Conservation (phyloP, 2,888 invertebrate species). For the Theretra japonica region DNA sequence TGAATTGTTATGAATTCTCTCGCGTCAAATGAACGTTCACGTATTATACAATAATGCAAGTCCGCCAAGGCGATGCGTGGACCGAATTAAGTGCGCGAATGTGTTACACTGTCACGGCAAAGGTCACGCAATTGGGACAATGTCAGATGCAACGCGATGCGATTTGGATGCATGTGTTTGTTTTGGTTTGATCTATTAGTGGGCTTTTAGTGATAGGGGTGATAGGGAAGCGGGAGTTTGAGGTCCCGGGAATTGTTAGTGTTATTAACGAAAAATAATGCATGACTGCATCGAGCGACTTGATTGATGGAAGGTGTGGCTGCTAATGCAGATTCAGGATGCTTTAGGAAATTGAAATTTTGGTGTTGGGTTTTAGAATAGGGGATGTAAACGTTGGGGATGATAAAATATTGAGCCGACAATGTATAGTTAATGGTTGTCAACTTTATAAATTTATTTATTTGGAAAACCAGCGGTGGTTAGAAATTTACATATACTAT, state of each 20-base stretch:
- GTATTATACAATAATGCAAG: conserved; percentile 32
- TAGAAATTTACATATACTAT: no score
- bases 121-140: conserved; percentile 65
- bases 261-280: no score
- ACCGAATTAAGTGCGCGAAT: conserved; percentile 44
- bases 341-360: no score
- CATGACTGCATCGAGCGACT: no score
- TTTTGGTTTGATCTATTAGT: background rate
- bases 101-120: conserved; percentile 69
- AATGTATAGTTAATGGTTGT: no score
- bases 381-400: no score
- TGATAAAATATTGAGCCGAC: no score
- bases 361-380: no score
- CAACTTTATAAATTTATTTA: no score
- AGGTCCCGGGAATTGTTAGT: background rate
- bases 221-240: background rate
- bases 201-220: background rate
- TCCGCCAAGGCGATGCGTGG: conserved; percentile 48
- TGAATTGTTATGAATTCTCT: conserved; percentile 24
- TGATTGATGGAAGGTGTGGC: no score
- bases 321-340: no score
- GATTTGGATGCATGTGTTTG: conserved; percentile 25
- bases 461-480: no score
- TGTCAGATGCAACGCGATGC: conserved; percentile 58
- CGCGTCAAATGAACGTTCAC: background rate